phyloP scores from a whole-genome alignment of 1,140 invertebrate species.

The Littorina saxatilis region DNA sequence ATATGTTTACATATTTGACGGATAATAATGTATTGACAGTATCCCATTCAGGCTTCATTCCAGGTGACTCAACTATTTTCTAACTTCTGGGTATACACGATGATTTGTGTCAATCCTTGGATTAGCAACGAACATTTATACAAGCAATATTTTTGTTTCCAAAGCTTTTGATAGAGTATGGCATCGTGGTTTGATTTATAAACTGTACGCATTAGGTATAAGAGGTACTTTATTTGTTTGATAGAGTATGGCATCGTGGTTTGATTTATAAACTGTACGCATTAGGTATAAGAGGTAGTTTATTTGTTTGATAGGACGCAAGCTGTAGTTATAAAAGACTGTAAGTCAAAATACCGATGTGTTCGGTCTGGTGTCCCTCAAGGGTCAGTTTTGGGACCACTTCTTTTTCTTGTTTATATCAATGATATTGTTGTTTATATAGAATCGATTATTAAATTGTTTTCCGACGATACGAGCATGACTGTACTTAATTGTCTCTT shows the following conservation, averaged over 20 bases:
- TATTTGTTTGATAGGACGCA: too few species aligned
- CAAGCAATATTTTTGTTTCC: neutral
- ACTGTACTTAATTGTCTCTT: neutral
- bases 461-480: constrained; percentile 13
- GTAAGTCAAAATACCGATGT: neutral
- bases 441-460: neutral
- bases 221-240: neutral
- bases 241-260: too few species aligned
- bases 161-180: too few species aligned
- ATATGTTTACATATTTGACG: too few species aligned
- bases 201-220: too few species aligned
- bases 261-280: too few species aligned
- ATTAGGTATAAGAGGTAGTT: too few species aligned
- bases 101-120: too few species aligned
- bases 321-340: too few species aligned
- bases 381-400: constrained; percentile 2
- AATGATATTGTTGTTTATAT: constrained; percentile 1
- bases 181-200: too few species aligned
- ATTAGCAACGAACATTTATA: too few species aligned
- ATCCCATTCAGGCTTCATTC: neutral
- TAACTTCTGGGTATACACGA: neutral
- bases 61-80: too few species aligned
- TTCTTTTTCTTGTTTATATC: neutral
- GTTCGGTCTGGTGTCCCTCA: neutral
- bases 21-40: neutral